Evolutionary conservation across 2,797 vertebrate genomes (phyloP), one percentile per base, ranked within the genome.

Genomic region (Sphaeramia orbicularis): DNA sequence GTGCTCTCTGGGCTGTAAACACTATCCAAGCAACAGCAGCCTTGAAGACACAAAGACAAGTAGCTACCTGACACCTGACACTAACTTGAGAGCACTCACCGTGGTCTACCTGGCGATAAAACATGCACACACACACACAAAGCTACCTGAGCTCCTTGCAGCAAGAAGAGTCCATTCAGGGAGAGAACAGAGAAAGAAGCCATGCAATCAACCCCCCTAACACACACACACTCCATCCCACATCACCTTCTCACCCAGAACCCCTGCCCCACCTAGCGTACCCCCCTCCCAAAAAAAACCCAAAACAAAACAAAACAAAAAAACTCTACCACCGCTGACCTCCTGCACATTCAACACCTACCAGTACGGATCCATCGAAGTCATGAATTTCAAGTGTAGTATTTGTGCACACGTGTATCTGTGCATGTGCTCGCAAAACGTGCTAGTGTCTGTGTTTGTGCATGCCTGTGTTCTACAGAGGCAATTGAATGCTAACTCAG

Each of bases 41-140:
- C 93, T 93, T 92, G 80, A 94, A 93, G 91, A 90, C 85, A 93
- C 86, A 92, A 93, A 91, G 92, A 88, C 88, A 92, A 92, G 87
- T 89, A 85, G 89, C 86, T 88, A 90, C 92, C 92, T 89, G 92
- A 91, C 88, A 92, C 91, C 92, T 92, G 90, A 90, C 81, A 84
- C 91, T 93, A 88, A 93, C 91, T 89, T 91, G 86, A 92, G 88
- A 93, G 89, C 87, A 91, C 87, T 93, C 85, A 90, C 86, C 72
- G 56, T 72, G 68, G 76, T 78, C 80, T 85, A 87, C 86, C 81
- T 79, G 80, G 71, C 67, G 80, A 65, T 74, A 80, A 77, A 71
- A 86, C 40, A 74, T 64, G 68, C 52, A 65, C 54, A 65, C 42
- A 81, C 38, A 59, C 36, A 65, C 44, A 69, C 55, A 57, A 27